These are phyloP conservation scores for Eurypyga helias DNA, from an alignment of 2,113 vertebrate species.

Conservation along the genomic window DNA sequence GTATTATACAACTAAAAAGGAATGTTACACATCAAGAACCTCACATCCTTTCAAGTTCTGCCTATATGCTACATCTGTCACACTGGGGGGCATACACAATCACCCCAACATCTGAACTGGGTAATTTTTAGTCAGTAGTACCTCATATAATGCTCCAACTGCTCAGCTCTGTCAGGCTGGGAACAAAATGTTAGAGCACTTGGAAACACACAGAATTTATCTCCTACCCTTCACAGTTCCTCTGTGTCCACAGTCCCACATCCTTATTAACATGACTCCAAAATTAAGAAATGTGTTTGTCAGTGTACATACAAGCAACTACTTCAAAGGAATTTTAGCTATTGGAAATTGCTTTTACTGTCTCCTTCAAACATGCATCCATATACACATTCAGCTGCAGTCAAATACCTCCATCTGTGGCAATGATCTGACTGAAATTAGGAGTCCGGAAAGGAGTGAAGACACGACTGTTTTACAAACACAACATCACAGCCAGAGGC, in stretches of 20 bases:
- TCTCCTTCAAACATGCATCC: neutral
- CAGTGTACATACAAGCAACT: neutral
- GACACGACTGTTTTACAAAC: neutral
- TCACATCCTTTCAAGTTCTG: neutral
- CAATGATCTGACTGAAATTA: neutral
- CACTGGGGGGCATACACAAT: rapidly evolving
- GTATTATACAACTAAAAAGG: neutral
- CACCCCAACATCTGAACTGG: neutral
- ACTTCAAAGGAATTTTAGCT: neutral
- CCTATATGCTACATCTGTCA: neutral
- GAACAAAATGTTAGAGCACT: neutral
- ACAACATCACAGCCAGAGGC: neutral
- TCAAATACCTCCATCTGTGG: neutral
- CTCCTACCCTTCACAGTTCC: neutral
- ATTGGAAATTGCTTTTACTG: neutral
- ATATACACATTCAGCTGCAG: neutral
- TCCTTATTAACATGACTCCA: neutral
- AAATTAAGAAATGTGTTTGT: neutral
- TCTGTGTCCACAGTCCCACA: neutral
- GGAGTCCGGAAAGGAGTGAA: neutral
- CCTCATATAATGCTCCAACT: neutral
- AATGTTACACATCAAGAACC: neutral
- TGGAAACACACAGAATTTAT: neutral
- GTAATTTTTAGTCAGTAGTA: neutral
- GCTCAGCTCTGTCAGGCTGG: neutral